These are phyloP conservation scores for Rhimphoctona megacephalus DNA, from an alignment of 2,888 invertebrate genomes.

Conservation along the genomic window DNA sequence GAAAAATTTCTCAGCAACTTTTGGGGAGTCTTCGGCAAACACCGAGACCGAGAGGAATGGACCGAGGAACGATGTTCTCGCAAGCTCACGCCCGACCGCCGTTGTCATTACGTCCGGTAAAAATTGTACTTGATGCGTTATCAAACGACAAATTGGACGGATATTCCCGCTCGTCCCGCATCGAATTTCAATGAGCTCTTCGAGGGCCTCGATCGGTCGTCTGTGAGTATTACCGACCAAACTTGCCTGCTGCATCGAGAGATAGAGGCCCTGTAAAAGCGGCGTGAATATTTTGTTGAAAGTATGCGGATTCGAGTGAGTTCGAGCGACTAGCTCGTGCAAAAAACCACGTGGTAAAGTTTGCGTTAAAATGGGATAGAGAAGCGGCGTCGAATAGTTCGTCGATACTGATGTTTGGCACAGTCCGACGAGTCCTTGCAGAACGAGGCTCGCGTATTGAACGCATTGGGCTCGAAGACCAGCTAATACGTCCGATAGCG, in stretches of 20 bases:
- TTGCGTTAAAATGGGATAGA: constrained; percentile 89
- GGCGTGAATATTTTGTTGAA: constrained; percentile 88
- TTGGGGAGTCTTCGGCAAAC: constrained; percentile 96
- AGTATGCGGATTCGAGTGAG: constrained; percentile 87
- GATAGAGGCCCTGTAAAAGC: constrained; percentile 90
- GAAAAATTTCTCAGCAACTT: constrained; percentile 92
- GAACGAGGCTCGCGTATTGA: constrained; percentile 87
- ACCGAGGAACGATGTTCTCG: constrained; percentile 94
- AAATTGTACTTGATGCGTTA: constrained; percentile 90
- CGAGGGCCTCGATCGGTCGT: constrained; percentile 90
- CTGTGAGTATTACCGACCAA: constrained; percentile 89
- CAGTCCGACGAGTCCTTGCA: constrained; percentile 86
- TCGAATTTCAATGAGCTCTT: constrained; percentile 93
- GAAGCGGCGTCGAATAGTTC: constrained; percentile 88
- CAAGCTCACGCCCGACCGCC: constrained; percentile 94
- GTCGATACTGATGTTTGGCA: constrained; percentile 74
- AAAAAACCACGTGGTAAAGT: constrained; percentile 91
- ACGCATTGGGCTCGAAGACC: constrained; percentile 87
- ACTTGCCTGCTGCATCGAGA: constrained; percentile 89
- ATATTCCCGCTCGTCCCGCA: constrained; percentile 88
- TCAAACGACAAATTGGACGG: constrained; percentile 92
- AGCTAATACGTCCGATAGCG: constrained; percentile 89
- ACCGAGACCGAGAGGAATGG: constrained; percentile 96
- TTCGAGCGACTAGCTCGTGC: constrained; percentile 88
- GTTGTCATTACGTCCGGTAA: constrained; percentile 90